Conservation (phyloP, 2,888 invertebrate species). For the Nemotelus pantherinus region DNA sequence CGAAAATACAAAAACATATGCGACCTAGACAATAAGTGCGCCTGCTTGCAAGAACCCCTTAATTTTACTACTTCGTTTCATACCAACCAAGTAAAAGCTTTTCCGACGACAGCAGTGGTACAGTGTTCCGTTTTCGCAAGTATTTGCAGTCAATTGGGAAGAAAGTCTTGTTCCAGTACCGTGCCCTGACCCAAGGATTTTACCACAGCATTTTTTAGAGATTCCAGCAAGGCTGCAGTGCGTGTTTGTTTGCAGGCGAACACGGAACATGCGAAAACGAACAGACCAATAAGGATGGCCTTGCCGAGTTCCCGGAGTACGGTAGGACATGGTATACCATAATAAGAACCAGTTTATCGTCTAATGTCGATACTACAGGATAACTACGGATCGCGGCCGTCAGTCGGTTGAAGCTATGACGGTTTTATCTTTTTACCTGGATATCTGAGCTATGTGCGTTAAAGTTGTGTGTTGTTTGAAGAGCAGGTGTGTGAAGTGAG, state of each 20-base stretch:
- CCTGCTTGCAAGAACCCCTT: neutral
- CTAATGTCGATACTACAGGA: conserved; percentile 12
- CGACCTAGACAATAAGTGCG: neutral
- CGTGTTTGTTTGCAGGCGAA: neutral
- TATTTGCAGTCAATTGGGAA: neutral
- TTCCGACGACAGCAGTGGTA: neutral
- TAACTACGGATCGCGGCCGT: neutral
- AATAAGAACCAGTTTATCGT: conserved; percentile 13
- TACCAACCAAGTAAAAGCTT: neutral
- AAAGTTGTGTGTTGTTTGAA: no score
- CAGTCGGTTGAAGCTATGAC: no score
- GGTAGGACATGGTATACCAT: conserved; percentile 10
- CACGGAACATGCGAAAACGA: neutral
- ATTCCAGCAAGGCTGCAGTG: conserved; percentile 3
- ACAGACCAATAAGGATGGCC: conserved; percentile 1
- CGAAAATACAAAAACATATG: neutral
- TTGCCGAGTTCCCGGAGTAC: conserved; percentile 24
- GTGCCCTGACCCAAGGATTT: conserved; percentile 7
- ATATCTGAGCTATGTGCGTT: no score
- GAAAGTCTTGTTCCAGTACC: neutral
- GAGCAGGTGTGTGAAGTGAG: no score
- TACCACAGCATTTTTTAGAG: neutral
- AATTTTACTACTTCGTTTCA: neutral
- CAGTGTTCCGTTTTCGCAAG: neutral
- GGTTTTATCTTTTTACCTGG: no score